A percentile compares a stretch with the other conserved stretches of the same genome.
Evolutionary conservation across 2,888 invertebrate species (phyloP).

Genomic region (Pseudococcus viburni): DNA sequence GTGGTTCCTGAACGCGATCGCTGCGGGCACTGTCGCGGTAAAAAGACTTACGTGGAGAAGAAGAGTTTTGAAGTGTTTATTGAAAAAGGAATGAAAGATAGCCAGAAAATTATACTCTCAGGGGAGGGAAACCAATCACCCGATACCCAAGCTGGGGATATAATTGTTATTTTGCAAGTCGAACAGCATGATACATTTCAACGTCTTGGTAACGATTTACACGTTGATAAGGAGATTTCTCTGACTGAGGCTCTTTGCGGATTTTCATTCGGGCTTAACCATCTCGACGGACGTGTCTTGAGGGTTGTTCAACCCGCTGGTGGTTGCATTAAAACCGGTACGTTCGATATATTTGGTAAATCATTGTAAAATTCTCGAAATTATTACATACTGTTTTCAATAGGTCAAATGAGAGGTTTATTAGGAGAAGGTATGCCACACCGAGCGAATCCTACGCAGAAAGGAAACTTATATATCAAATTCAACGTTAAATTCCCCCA

Average conservation of each 20-base stretch:
- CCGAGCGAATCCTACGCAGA: conserved; percentile 86
- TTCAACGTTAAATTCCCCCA: conserved; percentile 90
- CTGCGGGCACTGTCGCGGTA: conserved; percentile 86
- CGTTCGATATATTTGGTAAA: conserved; percentile 66
- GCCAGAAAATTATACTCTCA: conserved; percentile 87
- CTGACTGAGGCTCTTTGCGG: conserved; percentile 94
- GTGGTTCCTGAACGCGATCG: conserved; percentile 85
- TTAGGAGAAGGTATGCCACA: conserved; percentile 92
- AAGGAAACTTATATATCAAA: conserved; percentile 88
- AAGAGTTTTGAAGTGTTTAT: conserved; percentile 90
- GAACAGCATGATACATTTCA: conserved; percentile 85
- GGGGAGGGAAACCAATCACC: conserved; percentile 93
- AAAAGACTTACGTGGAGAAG: conserved; percentile 85
- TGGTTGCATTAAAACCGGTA: conserved; percentile 85
- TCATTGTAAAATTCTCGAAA: background rate
- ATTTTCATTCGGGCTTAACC: conserved; percentile 86
- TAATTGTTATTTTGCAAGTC: conserved; percentile 87
- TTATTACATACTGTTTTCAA: background rate
- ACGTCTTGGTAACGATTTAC: conserved; percentile 80
- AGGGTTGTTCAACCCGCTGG: conserved; percentile 85
- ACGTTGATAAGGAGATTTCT: conserved; percentile 82
- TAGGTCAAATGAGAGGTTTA: conserved; percentile 82
- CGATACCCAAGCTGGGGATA: conserved; percentile 88
- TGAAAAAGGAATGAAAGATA: conserved; percentile 90
- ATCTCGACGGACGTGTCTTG: conserved; percentile 89